Evolutionary conservation across 2,797 vertebrate genomes (phyloP).

Genomic region (Anguilla marmorata): DNA sequence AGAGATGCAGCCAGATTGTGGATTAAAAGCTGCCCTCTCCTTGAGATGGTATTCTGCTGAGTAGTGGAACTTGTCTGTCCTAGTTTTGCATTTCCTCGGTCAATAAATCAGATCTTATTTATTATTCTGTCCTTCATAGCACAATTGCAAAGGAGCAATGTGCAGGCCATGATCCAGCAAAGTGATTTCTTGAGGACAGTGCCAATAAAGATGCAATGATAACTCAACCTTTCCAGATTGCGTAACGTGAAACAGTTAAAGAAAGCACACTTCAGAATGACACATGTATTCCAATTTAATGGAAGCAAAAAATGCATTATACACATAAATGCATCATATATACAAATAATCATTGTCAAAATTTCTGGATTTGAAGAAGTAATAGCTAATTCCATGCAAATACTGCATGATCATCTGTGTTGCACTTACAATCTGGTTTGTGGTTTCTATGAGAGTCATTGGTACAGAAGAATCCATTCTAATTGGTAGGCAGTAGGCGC

Average conservation of each 20-base stretch:
- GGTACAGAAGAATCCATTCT: background rate
- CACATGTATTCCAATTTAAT: background rate
- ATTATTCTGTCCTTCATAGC: background rate
- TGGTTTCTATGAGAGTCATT: background rate
- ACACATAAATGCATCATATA: too few relatives aligned
- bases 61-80: background rate
- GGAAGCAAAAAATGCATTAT: background rate
- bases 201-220: background rate
- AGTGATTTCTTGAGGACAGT: background rate
- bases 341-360: too few relatives aligned
- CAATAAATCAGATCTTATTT: background rate
- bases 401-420: background rate
- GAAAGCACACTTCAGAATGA: background rate
- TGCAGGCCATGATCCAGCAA: background rate
- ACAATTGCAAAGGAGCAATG: background rate
- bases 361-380: too few relatives aligned
- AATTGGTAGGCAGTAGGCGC: too few relatives aligned
- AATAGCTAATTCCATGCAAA: too few relatives aligned
- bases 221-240: background rate
- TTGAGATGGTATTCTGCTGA: background rate
- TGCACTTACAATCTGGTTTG: background rate
- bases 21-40: background rate
- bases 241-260: background rate
- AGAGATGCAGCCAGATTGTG: background rate
- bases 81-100: background rate